Evolutionary conservation across 2,888 invertebrate genomes (phyloP), one percentile per base, ranked within the genome.

Genomic region (Aricia artaxerxes): DNA sequence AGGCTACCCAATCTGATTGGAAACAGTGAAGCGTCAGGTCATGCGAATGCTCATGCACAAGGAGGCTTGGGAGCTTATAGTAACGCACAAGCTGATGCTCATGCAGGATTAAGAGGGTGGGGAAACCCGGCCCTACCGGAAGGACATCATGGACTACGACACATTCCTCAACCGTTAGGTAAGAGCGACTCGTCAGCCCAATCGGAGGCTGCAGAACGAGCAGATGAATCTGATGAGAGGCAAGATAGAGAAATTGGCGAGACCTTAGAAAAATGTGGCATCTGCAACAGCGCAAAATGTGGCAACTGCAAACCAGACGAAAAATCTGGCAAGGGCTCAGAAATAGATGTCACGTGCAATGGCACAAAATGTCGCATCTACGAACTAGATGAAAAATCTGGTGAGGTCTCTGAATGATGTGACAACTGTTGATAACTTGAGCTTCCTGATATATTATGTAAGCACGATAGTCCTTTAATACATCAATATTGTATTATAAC

Each of bases 81-180:
- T 6, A 81, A 80, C 9, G 80, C 81, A 3, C 77, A 78, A 60
- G 81, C 84, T 4, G 78, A 80, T 49, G 84, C 82, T n/a, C 79
- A 82, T 16, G 81, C 82, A 9, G 81, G 81, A 1, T 80, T 78
- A 49, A 79, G 82, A 44, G 80, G 82, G 5, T 31, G 31, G 24
- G 64, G 69, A 69, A 35, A 69, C 35, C 5, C 5, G 5, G 11
- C 35, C 5, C 38, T 16, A 69, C 69, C 35, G 13, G 69, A 13
- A 69, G 11, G 6, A 69, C 31, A 35, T 69, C 31, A 69, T 69
- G 35, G 35, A 69, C 69, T 64, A 31, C 9, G 31, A 64, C 11
- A 35, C 6, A 35, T 13, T 35, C 35, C 64, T 31, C 31, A 64
- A 11, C 31, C 69, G 1, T 35, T 69, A 24, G 2, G 69, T 13